Conservation (phyloP, 2,797 vertebrate species). For the Myripristis murdjan region DNA sequence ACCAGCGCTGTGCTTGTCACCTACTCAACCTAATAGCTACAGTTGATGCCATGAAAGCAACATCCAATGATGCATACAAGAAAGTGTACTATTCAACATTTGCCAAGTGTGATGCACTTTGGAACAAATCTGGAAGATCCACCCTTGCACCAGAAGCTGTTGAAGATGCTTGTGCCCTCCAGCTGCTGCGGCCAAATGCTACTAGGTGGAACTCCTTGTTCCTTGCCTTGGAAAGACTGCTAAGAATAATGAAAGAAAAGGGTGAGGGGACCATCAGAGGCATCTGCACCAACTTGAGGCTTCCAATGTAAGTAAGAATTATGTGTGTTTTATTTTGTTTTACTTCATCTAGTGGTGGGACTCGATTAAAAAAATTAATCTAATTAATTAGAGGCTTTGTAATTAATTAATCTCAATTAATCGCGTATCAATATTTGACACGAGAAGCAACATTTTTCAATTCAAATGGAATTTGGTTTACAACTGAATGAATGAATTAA, state of each 20-base stretch:
- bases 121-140: conserved; percentile 33
- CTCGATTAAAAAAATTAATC: too few species aligned
- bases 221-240: conserved; percentile 23
- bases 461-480: too few species aligned
- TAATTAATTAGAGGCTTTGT: too few species aligned
- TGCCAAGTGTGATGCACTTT: conserved; percentile 26
- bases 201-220: conserved; percentile 36
- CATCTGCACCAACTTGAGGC: conserved; percentile 30
- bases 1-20: conserved; percentile 25
- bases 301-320: conserved; percentile 39
- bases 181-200: conserved; percentile 19
- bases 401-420: too few species aligned
- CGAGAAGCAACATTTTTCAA: too few species aligned
- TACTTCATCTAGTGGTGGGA: too few species aligned
- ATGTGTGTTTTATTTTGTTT: conserved; percentile 12
- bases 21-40: conserved; percentile 19
- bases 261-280: conserved; percentile 25
- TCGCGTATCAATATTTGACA: too few species aligned
- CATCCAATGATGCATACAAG: conserved; percentile 18
- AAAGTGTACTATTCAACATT: conserved; percentile 20
- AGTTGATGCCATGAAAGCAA: conserved; percentile 28
- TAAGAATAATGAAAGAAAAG: conserved; percentile 35
- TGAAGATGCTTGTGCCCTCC: conserved; percentile 25
- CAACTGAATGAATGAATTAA: too few species aligned
- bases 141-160: conserved; percentile 20